Evolutionary conservation across 1,140 invertebrate genomes (phyloP).

Genomic region (Calosoma granatense): DNA sequence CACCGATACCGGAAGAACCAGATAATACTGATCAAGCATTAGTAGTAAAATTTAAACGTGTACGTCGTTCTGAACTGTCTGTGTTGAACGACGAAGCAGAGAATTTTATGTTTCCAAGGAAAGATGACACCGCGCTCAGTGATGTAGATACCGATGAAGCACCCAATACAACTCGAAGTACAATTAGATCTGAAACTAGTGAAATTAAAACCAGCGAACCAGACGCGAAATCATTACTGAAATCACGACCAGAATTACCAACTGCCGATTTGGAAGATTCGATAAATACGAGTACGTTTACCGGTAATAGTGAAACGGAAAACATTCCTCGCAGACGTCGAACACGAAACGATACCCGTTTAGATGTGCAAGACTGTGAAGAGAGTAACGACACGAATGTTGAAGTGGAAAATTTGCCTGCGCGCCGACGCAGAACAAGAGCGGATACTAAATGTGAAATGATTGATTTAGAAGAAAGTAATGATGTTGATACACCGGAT

Average conservation of each 20-base stretch:
- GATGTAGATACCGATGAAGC: slow-evolving; percentile 35
- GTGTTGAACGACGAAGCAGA: slow-evolving; percentile 70
- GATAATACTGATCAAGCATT: slow-evolving; percentile 33
- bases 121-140: slow-evolving; percentile 43
- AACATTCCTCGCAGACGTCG: background rate
- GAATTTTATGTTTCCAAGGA: slow-evolving; percentile 70
- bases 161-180: slow-evolving; percentile 17
- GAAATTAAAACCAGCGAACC: slow-evolving; percentile 18
- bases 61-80: slow-evolving; percentile 59
- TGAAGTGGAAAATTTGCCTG: too few relatives aligned
- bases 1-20: slow-evolving; percentile 8
- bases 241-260: background rate
- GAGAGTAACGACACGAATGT: too few relatives aligned
- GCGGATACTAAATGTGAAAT: too few relatives aligned
- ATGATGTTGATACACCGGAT: too few relatives aligned
- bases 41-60: slow-evolving; percentile 63
- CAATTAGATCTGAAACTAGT: slow-evolving; percentile 14
- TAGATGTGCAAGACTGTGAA: too few relatives aligned
- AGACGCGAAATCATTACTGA: slow-evolving; percentile 1
- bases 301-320: background rate
- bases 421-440: too few relatives aligned
- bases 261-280: background rate
- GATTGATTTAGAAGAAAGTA: too few relatives aligned
- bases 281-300: background rate
- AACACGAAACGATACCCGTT: too few relatives aligned